Evolutionary conservation across 2,888 invertebrate genomes (phyloP).

Genomic region (Pristionchus entomophagus): DNA sequence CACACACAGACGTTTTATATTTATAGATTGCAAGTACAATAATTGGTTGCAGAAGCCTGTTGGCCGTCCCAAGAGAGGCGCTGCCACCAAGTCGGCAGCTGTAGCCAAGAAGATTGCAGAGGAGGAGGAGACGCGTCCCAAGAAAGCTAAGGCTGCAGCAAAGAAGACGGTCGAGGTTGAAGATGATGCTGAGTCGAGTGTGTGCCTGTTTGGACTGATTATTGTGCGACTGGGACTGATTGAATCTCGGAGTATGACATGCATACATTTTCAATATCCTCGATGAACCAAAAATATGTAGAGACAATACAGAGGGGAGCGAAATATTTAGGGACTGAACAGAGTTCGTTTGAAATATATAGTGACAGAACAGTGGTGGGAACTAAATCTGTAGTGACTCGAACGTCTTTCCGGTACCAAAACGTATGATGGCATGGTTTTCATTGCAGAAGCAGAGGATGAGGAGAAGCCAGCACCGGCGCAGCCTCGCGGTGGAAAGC

Average conservation of each 20-base stretch:
- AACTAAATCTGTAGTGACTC: too few relatives aligned
- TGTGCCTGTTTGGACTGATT: neutral
- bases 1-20: too few relatives aligned
- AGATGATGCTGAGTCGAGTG: neutral
- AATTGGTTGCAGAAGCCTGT: neutral
- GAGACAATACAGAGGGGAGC: too few relatives aligned
- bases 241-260: too few relatives aligned
- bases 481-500: neutral
- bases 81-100: neutral
- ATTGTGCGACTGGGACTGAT: too few relatives aligned
- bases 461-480: neutral
- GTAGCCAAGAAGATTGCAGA: neutral
- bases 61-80: constrained; percentile 28
- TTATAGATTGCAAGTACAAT: neutral
- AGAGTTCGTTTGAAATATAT: too few relatives aligned
- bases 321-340: too few relatives aligned
- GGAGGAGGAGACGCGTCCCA: neutral
- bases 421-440: neutral
- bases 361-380: too few relatives aligned
- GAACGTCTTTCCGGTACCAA: too few relatives aligned
- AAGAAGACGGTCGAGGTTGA: neutral
- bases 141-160: neutral
- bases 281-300: too few relatives aligned
- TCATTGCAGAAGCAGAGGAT: neutral
- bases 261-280: too few relatives aligned